Percentiles rank a stretch among this genome's conserved stretches.
phyloP scores from a whole-genome alignment of 1,140 invertebrate species.

The Hycleus phaleratus region DNA sequence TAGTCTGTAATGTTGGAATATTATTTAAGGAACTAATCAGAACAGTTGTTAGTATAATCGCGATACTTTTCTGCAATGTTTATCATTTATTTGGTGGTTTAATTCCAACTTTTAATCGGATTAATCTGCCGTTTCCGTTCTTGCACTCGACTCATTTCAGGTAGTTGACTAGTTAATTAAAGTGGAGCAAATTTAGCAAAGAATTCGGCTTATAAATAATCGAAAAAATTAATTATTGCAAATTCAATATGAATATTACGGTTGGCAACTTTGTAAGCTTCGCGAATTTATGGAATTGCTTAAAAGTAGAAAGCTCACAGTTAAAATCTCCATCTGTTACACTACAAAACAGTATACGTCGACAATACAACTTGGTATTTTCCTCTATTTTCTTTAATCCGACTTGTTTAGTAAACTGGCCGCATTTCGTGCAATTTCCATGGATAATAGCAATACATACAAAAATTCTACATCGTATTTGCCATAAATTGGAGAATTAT shows the following conservation, averaged over 20 bases:
- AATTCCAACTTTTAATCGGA: conserved; percentile 5
- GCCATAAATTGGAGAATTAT: too few relatives aligned
- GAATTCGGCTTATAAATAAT: too few relatives aligned
- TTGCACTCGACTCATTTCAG: background rate
- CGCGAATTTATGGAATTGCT: conserved; percentile 12
- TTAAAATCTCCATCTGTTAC: conserved; percentile 11
- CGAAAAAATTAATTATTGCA: too few relatives aligned
- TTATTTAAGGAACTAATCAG: conserved; percentile 4
- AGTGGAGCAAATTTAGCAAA: too few relatives aligned
- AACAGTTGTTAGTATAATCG: conserved; percentile 2
- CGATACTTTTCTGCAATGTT: conserved; percentile 1
- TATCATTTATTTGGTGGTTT: background rate
- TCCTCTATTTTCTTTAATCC: conserved; percentile 8
- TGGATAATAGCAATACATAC: too few relatives aligned
- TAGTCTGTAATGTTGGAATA: background rate
- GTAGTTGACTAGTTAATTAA: too few relatives aligned
- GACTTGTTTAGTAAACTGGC: too few relatives aligned
- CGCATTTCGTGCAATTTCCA: too few relatives aligned
- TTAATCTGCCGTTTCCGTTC: conserved; percentile 3
- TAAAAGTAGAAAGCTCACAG: conserved; percentile 7
- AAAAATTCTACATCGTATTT: too few relatives aligned
- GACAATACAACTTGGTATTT: background rate
- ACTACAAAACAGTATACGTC: background rate
- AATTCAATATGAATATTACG: too few relatives aligned
- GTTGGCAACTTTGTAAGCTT: background rate